A percentile compares a stretch with the other conserved stretches of the same genome.
Conservation (phyloP, 1,140 invertebrate genomes). For the Tenebrio molitor region DNA sequence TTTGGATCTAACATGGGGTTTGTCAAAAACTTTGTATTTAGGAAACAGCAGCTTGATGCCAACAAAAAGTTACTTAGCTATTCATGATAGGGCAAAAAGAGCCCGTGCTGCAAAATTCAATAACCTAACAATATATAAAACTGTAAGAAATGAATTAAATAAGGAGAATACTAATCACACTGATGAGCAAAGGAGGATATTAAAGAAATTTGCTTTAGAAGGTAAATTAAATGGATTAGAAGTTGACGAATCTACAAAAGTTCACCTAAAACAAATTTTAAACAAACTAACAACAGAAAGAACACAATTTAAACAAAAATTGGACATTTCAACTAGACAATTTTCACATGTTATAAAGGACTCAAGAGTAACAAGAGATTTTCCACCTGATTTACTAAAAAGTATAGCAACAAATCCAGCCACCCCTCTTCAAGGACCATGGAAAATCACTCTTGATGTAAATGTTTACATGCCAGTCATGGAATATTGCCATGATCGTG, state of each 20-base stretch:
- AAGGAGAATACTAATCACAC: slow-evolving; percentile 68
- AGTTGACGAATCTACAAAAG: slow-evolving; percentile 66
- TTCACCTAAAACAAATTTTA: slow-evolving; percentile 68
- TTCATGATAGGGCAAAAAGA: slow-evolving; percentile 79
- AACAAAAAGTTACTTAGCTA: slow-evolving; percentile 79
- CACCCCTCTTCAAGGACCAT: slow-evolving; percentile 79
- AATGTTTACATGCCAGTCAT: slow-evolving; percentile 80
- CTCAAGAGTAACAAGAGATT: slow-evolving; percentile 76
- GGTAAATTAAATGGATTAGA: slow-evolving; percentile 84
- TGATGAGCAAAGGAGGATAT: slow-evolving; percentile 78
- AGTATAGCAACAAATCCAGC: slow-evolving; percentile 74
- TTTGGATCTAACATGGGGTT: slow-evolving; percentile 88
- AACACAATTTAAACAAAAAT: slow-evolving; percentile 74
- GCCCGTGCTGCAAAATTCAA: slow-evolving; percentile 77
- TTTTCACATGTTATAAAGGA: slow-evolving; percentile 80
- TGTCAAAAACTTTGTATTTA: slow-evolving; percentile 85
- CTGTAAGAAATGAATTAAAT: slow-evolving; percentile 73
- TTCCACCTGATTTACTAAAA: slow-evolving; percentile 80
- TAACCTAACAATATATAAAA: slow-evolving; percentile 76
- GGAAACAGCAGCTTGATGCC: slow-evolving; percentile 87
- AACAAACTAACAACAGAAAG: slow-evolving; percentile 70
- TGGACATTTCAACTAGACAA: slow-evolving; percentile 72
- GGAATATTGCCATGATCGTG: slow-evolving; percentile 85
- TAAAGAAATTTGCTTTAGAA: slow-evolving; percentile 86
- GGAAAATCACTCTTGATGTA: slow-evolving; percentile 82